Evolutionary conservation across 2,113 vertebrate genomes (phyloP).

Genomic region (Nerophis lumbriciformis): DNA sequence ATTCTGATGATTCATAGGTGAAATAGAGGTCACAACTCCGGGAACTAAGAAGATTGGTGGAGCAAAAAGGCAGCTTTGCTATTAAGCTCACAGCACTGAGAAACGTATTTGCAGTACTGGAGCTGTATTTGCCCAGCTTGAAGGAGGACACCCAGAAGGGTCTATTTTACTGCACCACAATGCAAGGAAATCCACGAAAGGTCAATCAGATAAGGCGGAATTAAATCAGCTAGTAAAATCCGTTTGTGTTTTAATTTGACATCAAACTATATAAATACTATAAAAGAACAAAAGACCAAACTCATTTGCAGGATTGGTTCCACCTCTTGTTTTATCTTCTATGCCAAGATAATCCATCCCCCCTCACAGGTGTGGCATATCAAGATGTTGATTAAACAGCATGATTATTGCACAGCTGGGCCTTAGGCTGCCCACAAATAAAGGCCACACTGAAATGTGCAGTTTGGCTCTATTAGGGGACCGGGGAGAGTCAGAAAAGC

Average conservation of each 20-base stretch:
- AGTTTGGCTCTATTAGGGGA: too few relatives aligned
- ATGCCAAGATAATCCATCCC: too few relatives aligned
- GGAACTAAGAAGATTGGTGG: slow-evolving; percentile 7
- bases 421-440: too few relatives aligned
- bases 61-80: neutral
- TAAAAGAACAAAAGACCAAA: too few relatives aligned
- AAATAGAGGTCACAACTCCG: slow-evolving; percentile 49
- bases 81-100: slow-evolving; percentile 24
- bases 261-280: slow-evolving; percentile 32
- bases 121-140: slow-evolving; percentile 32
- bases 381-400: too few relatives aligned
- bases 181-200: slow-evolving; percentile 60
- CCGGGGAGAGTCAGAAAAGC: too few relatives aligned
- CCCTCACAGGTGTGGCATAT: too few relatives aligned
- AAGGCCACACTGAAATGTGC: too few relatives aligned
- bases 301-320: too few relatives aligned
- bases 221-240: slow-evolving; percentile 38
- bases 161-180: slow-evolving; percentile 51
- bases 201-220: slow-evolving; percentile 61
- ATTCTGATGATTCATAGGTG: slow-evolving; percentile 55
- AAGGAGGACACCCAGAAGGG: slow-evolving; percentile 40
- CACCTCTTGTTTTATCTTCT: too few relatives aligned
- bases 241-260: slow-evolving; percentile 27
- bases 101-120: slow-evolving; percentile 44
- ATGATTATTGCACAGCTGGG: too few relatives aligned